Percentiles rank a stretch among this genome's conserved stretches.
phyloP scores from a whole-genome alignment of 2,888 invertebrate genomes.

The Parnassius orleans region DNA sequence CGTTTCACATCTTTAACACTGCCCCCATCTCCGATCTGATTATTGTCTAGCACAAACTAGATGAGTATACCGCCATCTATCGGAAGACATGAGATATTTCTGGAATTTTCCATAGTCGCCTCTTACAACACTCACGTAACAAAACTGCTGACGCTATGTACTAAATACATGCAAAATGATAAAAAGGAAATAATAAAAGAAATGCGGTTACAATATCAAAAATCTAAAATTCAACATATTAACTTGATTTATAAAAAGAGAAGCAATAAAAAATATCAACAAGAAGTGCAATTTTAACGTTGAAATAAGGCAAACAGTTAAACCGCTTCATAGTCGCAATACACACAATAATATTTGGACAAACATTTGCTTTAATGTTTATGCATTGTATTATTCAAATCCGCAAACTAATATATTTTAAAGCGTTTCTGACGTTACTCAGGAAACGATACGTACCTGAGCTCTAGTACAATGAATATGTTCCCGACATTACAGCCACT shows the following conservation, averaged over 20 bases:
- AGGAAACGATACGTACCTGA: constrained; percentile 49
- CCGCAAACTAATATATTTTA: constrained; percentile 59
- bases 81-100: too few species aligned
- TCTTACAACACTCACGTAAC: too few species aligned
- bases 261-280: background rate
- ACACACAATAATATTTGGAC: constrained; percentile 35
- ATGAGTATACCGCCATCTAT: too few species aligned
- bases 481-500: constrained; percentile 65
- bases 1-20: too few species aligned
- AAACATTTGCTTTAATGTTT: constrained; percentile 42
- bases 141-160: too few species aligned
- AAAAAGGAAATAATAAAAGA: too few species aligned
- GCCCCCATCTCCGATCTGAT: too few species aligned
- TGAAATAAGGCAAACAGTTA: constrained; percentile 20
- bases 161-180: too few species aligned
- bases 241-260: background rate
- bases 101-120: too few species aligned
- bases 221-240: too few species aligned
- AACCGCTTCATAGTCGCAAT: constrained; percentile 28
- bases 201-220: too few species aligned
- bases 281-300: constrained; percentile 12
- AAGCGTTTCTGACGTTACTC: constrained; percentile 44
- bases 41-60: too few species aligned
- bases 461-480: constrained; percentile 55
- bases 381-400: constrained; percentile 50